phyloP scores from a whole-genome alignment of 2,113 vertebrate species.

The Choloepus hoffmanni region DNA sequence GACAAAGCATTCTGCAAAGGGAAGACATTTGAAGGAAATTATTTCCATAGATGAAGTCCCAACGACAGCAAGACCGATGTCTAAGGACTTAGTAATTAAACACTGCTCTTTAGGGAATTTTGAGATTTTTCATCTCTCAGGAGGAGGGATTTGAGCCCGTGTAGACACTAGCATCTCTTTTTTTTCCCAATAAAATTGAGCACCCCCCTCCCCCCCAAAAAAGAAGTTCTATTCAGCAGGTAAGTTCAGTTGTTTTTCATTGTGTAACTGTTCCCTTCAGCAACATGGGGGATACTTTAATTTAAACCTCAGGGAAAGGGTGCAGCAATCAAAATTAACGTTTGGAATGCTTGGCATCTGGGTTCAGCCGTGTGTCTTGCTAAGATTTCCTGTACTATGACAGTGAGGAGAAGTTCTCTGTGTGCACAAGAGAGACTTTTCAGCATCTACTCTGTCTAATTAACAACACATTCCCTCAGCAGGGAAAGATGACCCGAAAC shows the following conservation, averaged over 20 bases:
- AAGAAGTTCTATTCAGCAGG: background rate
- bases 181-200: constrained; percentile 23
- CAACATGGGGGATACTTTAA: background rate
- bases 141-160: background rate
- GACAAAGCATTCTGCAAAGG: background rate
- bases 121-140: background rate
- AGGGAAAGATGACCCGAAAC: background rate
- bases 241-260: background rate
- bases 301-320: background rate
- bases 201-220: background rate
- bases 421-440: background rate
- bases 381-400: background rate
- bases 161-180: background rate
- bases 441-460: too few relatives aligned
- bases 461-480: background rate
- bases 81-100: background rate
- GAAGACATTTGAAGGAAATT: background rate
- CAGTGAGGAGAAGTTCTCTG: background rate
- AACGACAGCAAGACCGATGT: background rate
- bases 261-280: background rate
- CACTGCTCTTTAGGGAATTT: constrained; percentile 5
- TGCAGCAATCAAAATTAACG: background rate
- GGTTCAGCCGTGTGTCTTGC: background rate
- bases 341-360: background rate
- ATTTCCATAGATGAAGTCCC: background rate